Percentiles rank a stretch among this genome's conserved stretches.
Conservation (phyloP, 2,888 invertebrate species). For the Oxystoma pomonae region DNA sequence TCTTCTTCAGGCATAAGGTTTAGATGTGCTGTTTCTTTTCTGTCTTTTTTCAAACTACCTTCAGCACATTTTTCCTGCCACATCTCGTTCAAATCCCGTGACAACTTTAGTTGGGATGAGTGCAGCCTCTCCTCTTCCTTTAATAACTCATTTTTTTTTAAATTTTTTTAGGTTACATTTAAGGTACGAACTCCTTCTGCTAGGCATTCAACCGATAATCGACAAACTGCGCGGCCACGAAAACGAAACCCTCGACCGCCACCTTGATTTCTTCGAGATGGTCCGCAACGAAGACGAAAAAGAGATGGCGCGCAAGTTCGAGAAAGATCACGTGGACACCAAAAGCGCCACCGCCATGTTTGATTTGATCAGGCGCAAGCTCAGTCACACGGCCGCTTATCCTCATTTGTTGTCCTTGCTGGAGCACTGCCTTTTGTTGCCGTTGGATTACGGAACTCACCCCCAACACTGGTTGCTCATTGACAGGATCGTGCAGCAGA, state of each 20-base stretch:
- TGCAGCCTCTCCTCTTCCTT: too few relatives aligned
- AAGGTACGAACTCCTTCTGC: slow-evolving; percentile 93
- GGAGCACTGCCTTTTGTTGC: slow-evolving; percentile 82
- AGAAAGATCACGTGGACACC: slow-evolving; percentile 88
- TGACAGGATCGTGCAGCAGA: slow-evolving; percentile 89
- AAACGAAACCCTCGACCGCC: slow-evolving; percentile 90
- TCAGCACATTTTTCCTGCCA: too few relatives aligned
- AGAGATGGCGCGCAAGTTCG: slow-evolving; percentile 85
- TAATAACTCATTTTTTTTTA: too few relatives aligned
- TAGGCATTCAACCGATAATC: slow-evolving; percentile 94
- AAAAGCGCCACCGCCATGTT: slow-evolving; percentile 93
- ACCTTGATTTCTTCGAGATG: slow-evolving; percentile 99
- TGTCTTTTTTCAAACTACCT: too few relatives aligned
- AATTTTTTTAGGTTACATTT: slow-evolving; percentile 66
- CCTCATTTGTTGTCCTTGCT: slow-evolving; percentile 88
- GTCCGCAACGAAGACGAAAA: slow-evolving; percentile 95
- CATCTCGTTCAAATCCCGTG: too few relatives aligned
- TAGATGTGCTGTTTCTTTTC: too few relatives aligned
- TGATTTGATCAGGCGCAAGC: slow-evolving; percentile 79
- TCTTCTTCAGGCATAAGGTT: too few relatives aligned
- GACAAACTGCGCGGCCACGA: slow-evolving; percentile 90
- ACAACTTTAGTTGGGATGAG: too few relatives aligned
- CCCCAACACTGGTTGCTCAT: slow-evolving; percentile 92
- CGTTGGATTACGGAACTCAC: slow-evolving; percentile 80
- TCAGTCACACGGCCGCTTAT: slow-evolving; percentile 89